Evolutionary conservation across 2,113 vertebrate genomes (phyloP).

Genomic region (Rhynchomys soricoides): DNA sequence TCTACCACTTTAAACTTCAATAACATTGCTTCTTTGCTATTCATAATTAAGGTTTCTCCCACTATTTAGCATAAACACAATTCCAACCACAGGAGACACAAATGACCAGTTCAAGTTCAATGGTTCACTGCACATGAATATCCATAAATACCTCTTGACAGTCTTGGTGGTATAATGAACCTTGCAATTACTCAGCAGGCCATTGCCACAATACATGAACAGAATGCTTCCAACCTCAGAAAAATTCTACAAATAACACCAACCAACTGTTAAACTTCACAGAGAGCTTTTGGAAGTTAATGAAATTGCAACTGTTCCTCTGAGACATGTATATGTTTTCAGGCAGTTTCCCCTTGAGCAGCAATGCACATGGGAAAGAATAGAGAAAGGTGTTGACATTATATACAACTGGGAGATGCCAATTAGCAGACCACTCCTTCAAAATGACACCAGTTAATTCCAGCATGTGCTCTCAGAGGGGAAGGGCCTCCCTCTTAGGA

Average conservation of each 20-base stretch:
- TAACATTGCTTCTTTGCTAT: slow-evolving; percentile 80
- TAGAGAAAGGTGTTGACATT: slow-evolving; percentile 74
- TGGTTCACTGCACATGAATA: slow-evolving; percentile 88
- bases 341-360: not conserved
- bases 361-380: slow-evolving; percentile 60
- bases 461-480: slow-evolving; percentile 25
- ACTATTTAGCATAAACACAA: slow-evolving; percentile 83
- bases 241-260: slow-evolving; percentile 69
- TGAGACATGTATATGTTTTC: slow-evolving; percentile 27
- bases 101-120: slow-evolving; percentile 88
- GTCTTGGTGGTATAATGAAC: slow-evolving; percentile 85
- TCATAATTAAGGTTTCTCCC: slow-evolving; percentile 84
- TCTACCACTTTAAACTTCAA: slow-evolving; percentile 37
- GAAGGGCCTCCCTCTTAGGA: slow-evolving; percentile 61
- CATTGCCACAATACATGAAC: slow-evolving; percentile 80
- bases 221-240: slow-evolving; percentile 78
- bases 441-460: slow-evolving; percentile 76
- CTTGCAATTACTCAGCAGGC: slow-evolving; percentile 85
- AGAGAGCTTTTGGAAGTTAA: slow-evolving; percentile 46
- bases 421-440: slow-evolving; percentile 79
- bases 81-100: slow-evolving; percentile 80
- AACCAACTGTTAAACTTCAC: slow-evolving; percentile 66
- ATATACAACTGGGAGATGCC: slow-evolving; percentile 59
- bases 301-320: slow-evolving; percentile 53
- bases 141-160: slow-evolving; percentile 85